Base-by-base conservation (phyloP, 2,888 invertebrate genomes). In the Bombylius discolor region DNA sequence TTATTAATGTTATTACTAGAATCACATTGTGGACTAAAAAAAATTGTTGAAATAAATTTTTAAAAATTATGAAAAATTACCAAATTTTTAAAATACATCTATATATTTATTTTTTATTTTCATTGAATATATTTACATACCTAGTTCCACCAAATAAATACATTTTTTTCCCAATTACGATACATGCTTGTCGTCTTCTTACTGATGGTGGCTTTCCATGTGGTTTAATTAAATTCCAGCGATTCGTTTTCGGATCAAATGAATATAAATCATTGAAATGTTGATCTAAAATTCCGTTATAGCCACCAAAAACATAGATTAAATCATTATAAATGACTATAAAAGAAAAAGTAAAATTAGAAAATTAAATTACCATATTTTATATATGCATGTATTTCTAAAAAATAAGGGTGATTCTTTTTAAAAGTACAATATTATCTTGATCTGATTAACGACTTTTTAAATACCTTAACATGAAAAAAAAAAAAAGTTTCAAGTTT, bases 71-170 rank as follows among this genome's bases (percentile, higher is more conserved):
- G 42, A 55, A 12, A 23, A 42, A 23, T 42, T 50, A 14, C 13
- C n/a, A 39, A n/a, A n/a, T 23, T 23, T 23, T 23, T 23, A 33
- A 46, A 39, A 39, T 39, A 39, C 3, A 2, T 39, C 2, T 7
- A 4, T 9, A 39, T 9, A 9, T 39, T 39, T 9, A 39, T 39
- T 7, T 39, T 39, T 9, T 39, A 39, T 39, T 9, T 8, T 4
- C 39, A 7, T 39, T 9, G 8, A 47, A 13, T 46, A 9, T 9
- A 11, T 31, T 47, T 11, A 32, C 57, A 64, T 72, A 88, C 87
- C 90, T 92, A 56, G 93, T 93, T 47, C 95, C 95, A 50, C 94
- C 94, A 77, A 95, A 95, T 56, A 94, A 75, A 71, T 83, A 93
- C 63, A 92, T 80, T 67, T 82, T 79, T 62, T 84, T 79, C 13